Percentiles rank a stretch among this genome's conserved stretches.
Conservation (phyloP, 2,888 invertebrate species). For the Trypoxylon attenuatum region DNA sequence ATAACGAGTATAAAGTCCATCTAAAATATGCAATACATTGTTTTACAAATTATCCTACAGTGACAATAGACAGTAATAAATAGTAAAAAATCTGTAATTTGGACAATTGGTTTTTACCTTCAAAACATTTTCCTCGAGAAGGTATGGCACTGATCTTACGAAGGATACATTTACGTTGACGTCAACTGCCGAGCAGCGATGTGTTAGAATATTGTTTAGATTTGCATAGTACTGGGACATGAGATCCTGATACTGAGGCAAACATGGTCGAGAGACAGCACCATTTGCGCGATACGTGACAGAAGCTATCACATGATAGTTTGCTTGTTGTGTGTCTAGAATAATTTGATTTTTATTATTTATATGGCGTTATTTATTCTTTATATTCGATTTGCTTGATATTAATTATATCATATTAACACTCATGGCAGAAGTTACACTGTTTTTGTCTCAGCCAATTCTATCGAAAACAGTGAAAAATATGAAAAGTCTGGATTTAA, state of each 20-base stretch:
- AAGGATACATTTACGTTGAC: slow-evolving; percentile 96
- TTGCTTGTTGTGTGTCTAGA: slow-evolving; percentile 93
- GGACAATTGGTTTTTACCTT: slow-evolving; percentile 76
- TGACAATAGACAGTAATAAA: too few relatives aligned
- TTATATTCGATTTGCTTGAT: too few relatives aligned
- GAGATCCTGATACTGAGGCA: slow-evolving; percentile 89
- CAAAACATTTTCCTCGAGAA: slow-evolving; percentile 90
- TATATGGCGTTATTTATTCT: too few relatives aligned
- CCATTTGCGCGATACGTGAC: slow-evolving; percentile 93
- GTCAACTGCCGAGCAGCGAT: slow-evolving; percentile 95
- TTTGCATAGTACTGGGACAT: slow-evolving; percentile 87
- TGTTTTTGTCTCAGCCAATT: neutral
- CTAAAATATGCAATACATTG: slow-evolving; percentile 56
- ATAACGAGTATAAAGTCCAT: slow-evolving; percentile 93
- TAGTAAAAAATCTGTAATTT: too few relatives aligned
- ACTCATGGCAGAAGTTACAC: too few relatives aligned
- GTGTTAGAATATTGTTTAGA: slow-evolving; percentile 88
- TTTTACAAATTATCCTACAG: too few relatives aligned
- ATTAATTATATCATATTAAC: too few relatives aligned
- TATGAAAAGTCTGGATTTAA: neutral
- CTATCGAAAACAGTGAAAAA: neutral
- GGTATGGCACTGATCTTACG: slow-evolving; percentile 85
- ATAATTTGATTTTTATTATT: too few relatives aligned
- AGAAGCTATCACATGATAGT: slow-evolving; percentile 91
- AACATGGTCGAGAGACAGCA: slow-evolving; percentile 88